These are phyloP conservation scores for Cyrtonyx montezumae DNA, from an alignment of 2,113 vertebrate species.

Conservation along the genomic window DNA sequence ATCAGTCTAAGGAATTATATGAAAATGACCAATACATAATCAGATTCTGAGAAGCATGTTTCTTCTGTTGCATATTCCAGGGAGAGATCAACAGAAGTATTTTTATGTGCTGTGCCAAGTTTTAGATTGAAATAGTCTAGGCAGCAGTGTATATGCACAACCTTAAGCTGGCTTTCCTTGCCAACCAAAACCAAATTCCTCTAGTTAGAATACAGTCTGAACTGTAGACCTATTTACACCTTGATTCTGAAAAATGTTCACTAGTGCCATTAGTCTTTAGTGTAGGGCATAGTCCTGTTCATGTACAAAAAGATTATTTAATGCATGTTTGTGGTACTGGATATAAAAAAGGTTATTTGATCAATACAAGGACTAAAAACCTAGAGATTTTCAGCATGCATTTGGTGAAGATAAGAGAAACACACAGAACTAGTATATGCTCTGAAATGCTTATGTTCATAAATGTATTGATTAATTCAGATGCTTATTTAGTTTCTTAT, in stretches of 20 bases:
- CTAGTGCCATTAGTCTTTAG: not conserved
- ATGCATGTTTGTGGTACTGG: not conserved
- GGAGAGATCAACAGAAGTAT: not conserved
- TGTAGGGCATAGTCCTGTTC: not conserved
- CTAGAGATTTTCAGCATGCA: not conserved
- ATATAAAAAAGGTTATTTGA: not conserved
- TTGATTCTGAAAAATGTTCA: not conserved
- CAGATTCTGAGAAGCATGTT: not conserved
- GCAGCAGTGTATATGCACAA: not conserved
- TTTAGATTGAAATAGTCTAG: not conserved
- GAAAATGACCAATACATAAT: not conserved
- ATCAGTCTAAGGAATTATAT: not conserved
- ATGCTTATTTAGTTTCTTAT: not conserved
- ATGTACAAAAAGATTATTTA: not conserved
- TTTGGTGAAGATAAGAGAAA: not conserved
- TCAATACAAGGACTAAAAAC: not conserved
- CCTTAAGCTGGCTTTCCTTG: not conserved
- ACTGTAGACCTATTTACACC: not conserved
- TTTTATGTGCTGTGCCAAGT: not conserved
- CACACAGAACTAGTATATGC: not conserved
- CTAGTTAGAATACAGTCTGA: not conserved
- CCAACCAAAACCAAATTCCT: not conserved
- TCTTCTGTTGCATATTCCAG: not conserved
- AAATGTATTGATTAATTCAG: not conserved
- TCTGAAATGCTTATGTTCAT: not conserved